Conservation (phyloP, 2,797 vertebrate species). For the Sitta carolinensis region DNA sequence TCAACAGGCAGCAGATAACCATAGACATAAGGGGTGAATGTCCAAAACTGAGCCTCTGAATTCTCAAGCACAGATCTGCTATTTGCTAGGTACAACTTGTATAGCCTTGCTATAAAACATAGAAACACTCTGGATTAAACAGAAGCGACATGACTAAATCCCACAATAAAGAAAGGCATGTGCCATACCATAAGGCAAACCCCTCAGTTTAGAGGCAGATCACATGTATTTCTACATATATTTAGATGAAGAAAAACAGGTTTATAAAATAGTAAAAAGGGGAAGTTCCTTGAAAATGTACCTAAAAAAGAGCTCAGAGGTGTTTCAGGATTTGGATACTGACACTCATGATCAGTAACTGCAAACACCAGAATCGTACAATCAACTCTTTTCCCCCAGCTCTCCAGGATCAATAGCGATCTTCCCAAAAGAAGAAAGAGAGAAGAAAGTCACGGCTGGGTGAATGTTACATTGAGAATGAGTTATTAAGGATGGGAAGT, state of each 20-base stretch:
- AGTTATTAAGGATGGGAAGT: neutral
- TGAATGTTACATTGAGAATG: neutral
- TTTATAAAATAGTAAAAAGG: neutral
- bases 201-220: neutral
- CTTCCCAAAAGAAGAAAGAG: neutral
- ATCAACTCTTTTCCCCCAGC: neutral
- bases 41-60: neutral
- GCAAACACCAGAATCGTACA: neutral
- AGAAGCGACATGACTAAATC: neutral
- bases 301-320: accelerated
- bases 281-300: neutral
- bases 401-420: neutral
- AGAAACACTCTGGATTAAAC: neutral
- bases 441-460: neutral
- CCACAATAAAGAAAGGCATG: neutral
- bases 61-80: neutral
- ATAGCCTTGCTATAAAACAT: neutral
- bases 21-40: neutral
- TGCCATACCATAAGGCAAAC: neutral
- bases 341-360: neutral
- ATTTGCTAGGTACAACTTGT: neutral
- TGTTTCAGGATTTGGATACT: neutral
- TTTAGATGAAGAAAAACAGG: neutral
- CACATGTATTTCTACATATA: neutral
- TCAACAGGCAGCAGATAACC: neutral